Conservation (phyloP, 2,888 invertebrate species). For the Pocota personata region DNA sequence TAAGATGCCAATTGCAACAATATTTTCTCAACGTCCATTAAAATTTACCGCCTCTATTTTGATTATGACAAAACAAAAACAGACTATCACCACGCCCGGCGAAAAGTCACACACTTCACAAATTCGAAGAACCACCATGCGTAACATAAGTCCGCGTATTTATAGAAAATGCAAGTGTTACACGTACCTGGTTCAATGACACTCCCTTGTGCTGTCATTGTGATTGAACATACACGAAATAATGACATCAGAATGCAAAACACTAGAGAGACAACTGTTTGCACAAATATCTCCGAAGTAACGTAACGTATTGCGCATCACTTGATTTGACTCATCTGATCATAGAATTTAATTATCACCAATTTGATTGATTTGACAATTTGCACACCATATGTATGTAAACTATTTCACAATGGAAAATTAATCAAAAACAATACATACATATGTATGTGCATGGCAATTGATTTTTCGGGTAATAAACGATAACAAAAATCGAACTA, state of each 20-base stretch:
- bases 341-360: constrained; percentile 16
- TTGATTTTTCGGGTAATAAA: constrained; percentile 22
- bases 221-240: constrained; percentile 36
- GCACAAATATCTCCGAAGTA: constrained; percentile 13
- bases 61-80: neutral
- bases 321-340: constrained; percentile 51
- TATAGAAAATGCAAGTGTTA: constrained; percentile 35
- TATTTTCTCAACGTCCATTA: neutral
- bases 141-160: constrained; percentile 16
- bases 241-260: constrained; percentile 59
- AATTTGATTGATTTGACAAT: constrained; percentile 21
- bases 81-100: neutral
- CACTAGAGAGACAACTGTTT: neutral
- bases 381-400: constrained; percentile 15
- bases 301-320: constrained; percentile 56
- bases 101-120: neutral
- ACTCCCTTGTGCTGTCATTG: constrained; percentile 51
- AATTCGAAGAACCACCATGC: neutral
- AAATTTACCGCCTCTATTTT: neutral
- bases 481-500: constrained; percentile 24
- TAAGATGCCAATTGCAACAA: neutral
- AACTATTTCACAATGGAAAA: neutral
- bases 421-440: neutral
- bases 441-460: neutral
- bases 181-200: constrained; percentile 64